Evolutionary conservation across 2,797 vertebrate species (phyloP).

Genomic region (Alauda arvensis): DNA sequence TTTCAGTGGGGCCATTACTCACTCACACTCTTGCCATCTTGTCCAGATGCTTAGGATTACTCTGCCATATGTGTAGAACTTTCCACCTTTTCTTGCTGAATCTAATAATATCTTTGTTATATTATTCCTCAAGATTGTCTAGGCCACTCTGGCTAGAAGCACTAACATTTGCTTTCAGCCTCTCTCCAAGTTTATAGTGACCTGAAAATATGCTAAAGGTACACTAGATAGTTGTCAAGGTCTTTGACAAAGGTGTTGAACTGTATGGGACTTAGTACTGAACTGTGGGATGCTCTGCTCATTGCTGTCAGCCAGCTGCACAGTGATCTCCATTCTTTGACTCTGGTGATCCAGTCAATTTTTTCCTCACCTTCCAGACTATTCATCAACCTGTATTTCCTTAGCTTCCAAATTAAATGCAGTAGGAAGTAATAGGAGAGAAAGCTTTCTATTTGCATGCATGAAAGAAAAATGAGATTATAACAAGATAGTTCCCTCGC

Average conservation of each 20-base stretch:
- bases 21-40: neutral
- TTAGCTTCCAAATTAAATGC: neutral
- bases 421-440: neutral
- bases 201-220: neutral
- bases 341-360: neutral
- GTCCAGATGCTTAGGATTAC: neutral
- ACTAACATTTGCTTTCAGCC: neutral
- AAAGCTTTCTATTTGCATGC: neutral
- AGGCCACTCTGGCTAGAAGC: neutral
- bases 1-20: neutral
- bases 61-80: neutral
- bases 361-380: neutral
- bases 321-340: neutral
- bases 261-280: neutral
- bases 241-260: neutral
- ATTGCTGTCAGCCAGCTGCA: neutral
- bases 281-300: neutral
- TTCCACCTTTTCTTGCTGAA: neutral
- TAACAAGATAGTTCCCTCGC: neutral
- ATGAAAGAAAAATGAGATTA: neutral
- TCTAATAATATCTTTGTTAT: neutral
- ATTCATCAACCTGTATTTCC: neutral
- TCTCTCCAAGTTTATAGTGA: neutral
- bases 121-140: neutral
- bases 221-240: neutral